Percentiles rank a stretch among this genome's conserved stretches.
phyloP scores from a whole-genome alignment of 2,797 vertebrate species.

The Oreochromis grahami region DNA sequence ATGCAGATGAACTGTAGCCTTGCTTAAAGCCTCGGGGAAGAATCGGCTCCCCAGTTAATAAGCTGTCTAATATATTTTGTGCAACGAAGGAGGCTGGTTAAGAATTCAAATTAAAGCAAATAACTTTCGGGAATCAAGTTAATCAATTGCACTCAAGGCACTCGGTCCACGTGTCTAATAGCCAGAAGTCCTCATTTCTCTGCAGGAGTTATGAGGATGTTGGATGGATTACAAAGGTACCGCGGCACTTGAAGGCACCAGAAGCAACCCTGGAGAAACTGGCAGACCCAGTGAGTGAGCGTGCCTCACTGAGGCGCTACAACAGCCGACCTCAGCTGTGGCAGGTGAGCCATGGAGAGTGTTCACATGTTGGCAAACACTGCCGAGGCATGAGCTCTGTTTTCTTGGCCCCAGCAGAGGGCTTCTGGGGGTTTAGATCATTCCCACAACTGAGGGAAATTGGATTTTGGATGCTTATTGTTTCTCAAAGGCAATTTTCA shows the following conservation, averaged over 20 bases:
- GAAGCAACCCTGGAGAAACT: slow-evolving; percentile 58
- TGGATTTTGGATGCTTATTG: neutral
- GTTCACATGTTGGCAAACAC: neutral
- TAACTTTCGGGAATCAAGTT: slow-evolving; percentile 4
- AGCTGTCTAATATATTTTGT: slow-evolving; percentile 2
- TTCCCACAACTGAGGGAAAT: neutral
- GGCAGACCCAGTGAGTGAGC: slow-evolving; percentile 59
- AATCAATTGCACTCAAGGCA: slow-evolving; percentile 8
- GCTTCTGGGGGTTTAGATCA: neutral
- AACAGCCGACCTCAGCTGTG: slow-evolving; percentile 59
- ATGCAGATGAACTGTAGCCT: slow-evolving; percentile 13
- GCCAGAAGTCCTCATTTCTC: neutral
- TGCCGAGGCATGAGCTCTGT: neutral
- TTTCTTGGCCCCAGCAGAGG: neutral
- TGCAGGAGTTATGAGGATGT: slow-evolving; percentile 70
- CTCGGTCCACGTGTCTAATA: neutral
- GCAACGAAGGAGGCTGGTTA: neutral
- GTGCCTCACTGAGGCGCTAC: slow-evolving; percentile 59
- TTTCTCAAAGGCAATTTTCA: neutral
- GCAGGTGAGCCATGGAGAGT: slow-evolving; percentile 61
- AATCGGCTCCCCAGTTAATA: slow-evolving; percentile 13
- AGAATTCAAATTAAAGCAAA: slow-evolving; percentile 15
- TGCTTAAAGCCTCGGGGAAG: slow-evolving; percentile 6
- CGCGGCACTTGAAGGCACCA: slow-evolving; percentile 45
- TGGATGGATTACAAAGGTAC: slow-evolving; percentile 68